phyloP scores from a whole-genome alignment of 1,140 invertebrate species.

The Teleogryllus occipitalis region DNA sequence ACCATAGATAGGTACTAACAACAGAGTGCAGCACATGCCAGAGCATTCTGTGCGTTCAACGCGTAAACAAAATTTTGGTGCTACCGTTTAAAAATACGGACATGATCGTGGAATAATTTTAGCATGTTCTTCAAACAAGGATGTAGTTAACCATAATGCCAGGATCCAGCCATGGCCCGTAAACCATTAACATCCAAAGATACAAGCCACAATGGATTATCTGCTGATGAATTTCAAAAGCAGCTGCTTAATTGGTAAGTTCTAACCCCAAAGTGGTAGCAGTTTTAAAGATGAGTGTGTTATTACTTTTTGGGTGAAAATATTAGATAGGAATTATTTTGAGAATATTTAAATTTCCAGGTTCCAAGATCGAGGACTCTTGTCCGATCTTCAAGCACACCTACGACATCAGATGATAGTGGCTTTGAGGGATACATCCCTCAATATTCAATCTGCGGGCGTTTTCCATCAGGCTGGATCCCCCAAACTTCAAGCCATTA shows the following conservation, averaged over 20 bases:
- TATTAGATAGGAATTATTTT: not conserved
- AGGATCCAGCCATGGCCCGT: slow-evolving; percentile 1
- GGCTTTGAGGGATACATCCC: slow-evolving; percentile 37
- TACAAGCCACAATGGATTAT: slow-evolving; percentile 19
- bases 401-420: slow-evolving; percentile 45
- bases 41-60: too few relatives aligned
- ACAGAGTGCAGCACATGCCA: slow-evolving; percentile 6
- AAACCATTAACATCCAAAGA: not conserved
- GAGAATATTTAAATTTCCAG: slow-evolving; percentile 23
- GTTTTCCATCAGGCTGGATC: slow-evolving; percentile 32
- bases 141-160: not conserved
- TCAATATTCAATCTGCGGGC: slow-evolving; percentile 28
- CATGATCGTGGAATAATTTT: not conserved
- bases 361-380: slow-evolving; percentile 46
- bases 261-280: not conserved
- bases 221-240: slow-evolving; percentile 43
- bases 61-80: not conserved
- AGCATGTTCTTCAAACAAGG: not conserved
- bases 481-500: slow-evolving; percentile 43
- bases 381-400: slow-evolving; percentile 43
- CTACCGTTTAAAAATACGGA: not conserved
- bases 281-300: not conserved
- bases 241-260: slow-evolving; percentile 36
- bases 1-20: not conserved
- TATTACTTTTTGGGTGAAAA: not conserved